phyloP scores from a whole-genome alignment of 2,113 vertebrate genomes.

The Albula goreensis region DNA sequence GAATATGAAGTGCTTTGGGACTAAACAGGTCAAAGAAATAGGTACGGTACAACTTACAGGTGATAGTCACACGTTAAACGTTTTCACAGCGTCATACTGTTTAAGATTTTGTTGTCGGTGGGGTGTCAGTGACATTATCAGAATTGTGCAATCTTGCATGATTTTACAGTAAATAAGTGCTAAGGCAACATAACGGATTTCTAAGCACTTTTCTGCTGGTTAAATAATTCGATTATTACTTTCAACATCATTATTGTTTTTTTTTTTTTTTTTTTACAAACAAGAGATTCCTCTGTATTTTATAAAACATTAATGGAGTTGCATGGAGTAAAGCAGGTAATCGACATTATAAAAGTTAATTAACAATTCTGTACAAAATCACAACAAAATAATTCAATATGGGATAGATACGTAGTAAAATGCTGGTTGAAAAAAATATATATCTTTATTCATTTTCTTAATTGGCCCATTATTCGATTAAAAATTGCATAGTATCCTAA shows the following conservation, averaged over 20 bases:
- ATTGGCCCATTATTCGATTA: constrained; percentile 85
- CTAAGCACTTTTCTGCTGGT: constrained; percentile 86
- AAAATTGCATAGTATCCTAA: constrained; percentile 97
- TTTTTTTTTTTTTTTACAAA: constrained; percentile 70
- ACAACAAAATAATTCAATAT: constrained; percentile 90
- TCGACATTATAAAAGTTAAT: constrained; percentile 89
- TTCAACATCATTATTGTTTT: constrained; percentile 57
- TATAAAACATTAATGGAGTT: constrained; percentile 88
- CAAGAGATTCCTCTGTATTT: constrained; percentile 80
- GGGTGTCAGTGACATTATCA: constrained; percentile 64
- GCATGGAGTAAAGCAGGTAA: constrained; percentile 87
- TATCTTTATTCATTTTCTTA: constrained; percentile 80
- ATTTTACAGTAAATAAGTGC: constrained; percentile 81
- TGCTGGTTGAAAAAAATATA: constrained; percentile 91
- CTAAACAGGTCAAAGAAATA: constrained; percentile 56
- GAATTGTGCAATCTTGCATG: constrained; percentile 74
- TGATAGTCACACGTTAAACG: constrained; percentile 82
- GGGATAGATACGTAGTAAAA: constrained; percentile 89
- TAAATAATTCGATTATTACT: constrained; percentile 77
- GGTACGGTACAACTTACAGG: constrained; percentile 72
- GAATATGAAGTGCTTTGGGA: not conserved
- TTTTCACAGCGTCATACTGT: constrained; percentile 36
- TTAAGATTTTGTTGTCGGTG: constrained; percentile 49
- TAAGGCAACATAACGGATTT: constrained; percentile 86
- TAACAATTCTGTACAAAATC: constrained; percentile 94